Evolutionary conservation across 2,888 invertebrate species (phyloP).

Genomic region (Eristalinus aeneus): DNA sequence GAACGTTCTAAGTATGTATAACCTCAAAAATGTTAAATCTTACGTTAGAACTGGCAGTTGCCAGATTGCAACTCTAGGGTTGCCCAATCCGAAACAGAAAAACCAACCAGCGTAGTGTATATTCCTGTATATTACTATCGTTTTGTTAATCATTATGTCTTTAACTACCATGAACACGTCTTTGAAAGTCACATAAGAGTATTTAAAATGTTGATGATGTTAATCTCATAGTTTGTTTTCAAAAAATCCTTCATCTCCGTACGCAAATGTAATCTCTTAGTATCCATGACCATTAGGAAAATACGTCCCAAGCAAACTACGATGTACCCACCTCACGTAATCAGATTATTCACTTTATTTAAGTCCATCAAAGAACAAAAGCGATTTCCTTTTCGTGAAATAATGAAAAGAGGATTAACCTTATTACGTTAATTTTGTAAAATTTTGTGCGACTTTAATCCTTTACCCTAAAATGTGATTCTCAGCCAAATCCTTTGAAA

Average conservation of each 20-base stretch:
- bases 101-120: too few relatives aligned
- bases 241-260: neutral
- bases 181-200: too few relatives aligned
- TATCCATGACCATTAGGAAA: neutral
- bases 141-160: too few relatives aligned
- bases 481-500: neutral
- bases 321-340: constrained; percentile 10
- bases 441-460: neutral
- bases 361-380: constrained; percentile 10
- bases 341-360: constrained; percentile 17
- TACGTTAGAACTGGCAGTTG: too few relatives aligned
- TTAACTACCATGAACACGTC: too few relatives aligned
- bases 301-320: neutral
- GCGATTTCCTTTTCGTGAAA: neutral
- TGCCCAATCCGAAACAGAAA: too few relatives aligned
- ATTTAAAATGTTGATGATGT: too few relatives aligned
- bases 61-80: too few relatives aligned
- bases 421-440: constrained; percentile 1
- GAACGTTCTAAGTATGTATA: too few relatives aligned
- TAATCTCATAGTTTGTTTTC: too few relatives aligned
- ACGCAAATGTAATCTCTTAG: neutral
- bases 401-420: constrained; percentile 16
- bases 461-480: neutral
- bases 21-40: too few relatives aligned
- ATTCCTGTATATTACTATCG: too few relatives aligned